A percentile compares a stretch with the other conserved stretches of the same genome.
Evolutionary conservation across 2,797 vertebrate species (phyloP).

Genomic region (Gambelia wislizenii): DNA sequence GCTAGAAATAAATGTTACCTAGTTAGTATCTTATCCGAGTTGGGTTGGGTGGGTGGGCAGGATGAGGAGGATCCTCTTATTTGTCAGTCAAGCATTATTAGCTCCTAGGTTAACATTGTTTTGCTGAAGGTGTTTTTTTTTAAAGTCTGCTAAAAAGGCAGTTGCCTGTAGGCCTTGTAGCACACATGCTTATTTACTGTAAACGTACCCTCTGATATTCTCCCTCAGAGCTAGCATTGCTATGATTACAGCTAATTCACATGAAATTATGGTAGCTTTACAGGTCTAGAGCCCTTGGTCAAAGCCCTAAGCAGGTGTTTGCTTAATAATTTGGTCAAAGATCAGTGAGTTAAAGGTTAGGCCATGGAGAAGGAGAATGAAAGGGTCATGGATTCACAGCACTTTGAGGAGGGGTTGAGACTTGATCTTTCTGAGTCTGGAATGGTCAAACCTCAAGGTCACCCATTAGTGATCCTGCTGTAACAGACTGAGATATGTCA

Average conservation of each 20-base stretch:
- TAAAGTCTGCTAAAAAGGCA: constrained; percentile 61
- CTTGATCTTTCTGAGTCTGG: constrained; percentile 93
- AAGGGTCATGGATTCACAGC: constrained; percentile 83
- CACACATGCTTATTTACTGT: constrained; percentile 75
- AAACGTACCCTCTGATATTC: constrained; percentile 84
- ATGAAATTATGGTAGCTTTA: constrained; percentile 87
- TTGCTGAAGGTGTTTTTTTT: constrained; percentile 45
- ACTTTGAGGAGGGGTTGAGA: constrained; percentile 90
- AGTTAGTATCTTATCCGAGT: constrained; percentile 59
- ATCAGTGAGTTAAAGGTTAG: constrained; percentile 98
- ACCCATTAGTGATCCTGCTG: constrained; percentile 98
- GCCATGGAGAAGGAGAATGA: constrained; percentile 86
- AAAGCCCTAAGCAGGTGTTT: constrained; percentile 96
- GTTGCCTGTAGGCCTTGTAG: constrained; percentile 54
- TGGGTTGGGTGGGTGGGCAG: constrained; percentile 29
- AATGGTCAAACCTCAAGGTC: constrained; percentile 95
- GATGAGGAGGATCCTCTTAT: constrained; percentile 37
- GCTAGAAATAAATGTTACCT: constrained; percentile 71
- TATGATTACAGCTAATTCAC: constrained; percentile 86
- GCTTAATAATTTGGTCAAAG: constrained; percentile 99
- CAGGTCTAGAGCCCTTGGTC: constrained; percentile 79
- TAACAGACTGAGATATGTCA: constrained; percentile 85
- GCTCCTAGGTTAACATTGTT: constrained; percentile 75
- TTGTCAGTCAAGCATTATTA: constrained; percentile 71
- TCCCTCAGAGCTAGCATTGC: constrained; percentile 77